Evolutionary conservation across 2,113 vertebrate species (phyloP).

Genomic region (Sphaerodactylus townsendi): DNA sequence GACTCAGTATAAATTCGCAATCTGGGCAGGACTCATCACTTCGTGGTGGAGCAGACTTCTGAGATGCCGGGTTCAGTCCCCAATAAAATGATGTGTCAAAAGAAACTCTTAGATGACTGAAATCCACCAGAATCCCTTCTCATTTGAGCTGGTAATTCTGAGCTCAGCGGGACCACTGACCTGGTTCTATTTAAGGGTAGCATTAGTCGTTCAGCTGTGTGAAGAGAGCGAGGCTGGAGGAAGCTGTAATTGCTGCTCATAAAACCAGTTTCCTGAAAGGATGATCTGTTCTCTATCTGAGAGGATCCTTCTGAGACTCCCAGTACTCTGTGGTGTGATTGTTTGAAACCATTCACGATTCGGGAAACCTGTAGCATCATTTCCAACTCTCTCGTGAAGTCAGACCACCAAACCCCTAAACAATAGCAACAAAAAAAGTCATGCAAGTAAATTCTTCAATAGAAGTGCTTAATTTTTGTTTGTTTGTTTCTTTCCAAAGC

Average conservation of each 20-base stretch:
- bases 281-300: constrained; percentile 29
- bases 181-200: not conserved
- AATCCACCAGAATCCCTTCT: too few relatives aligned
- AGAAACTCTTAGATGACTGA: too few relatives aligned
- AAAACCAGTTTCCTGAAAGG: not conserved
- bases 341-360: constrained; percentile 30
- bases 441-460: constrained; percentile 38
- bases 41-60: too few relatives aligned
- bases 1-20: too few relatives aligned
- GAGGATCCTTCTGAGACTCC: constrained; percentile 53
- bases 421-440: constrained; percentile 21
- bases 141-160: too few relatives aligned
- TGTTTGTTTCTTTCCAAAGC: constrained; percentile 68
- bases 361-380: constrained; percentile 44
- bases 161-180: too few relatives aligned
- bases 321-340: constrained; percentile 53
- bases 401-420: too few relatives aligned
- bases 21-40: too few relatives aligned
- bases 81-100: too few relatives aligned
- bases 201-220: not conserved
- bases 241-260: too few relatives aligned
- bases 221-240: constrained; percentile 21
- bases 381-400: constrained; percentile 56
- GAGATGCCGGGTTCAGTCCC: too few relatives aligned
- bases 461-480: constrained; percentile 70